These are phyloP conservation scores for Procambarus virginalis DNA, from an alignment of 1,140 invertebrate species.

Conservation along the genomic window DNA sequence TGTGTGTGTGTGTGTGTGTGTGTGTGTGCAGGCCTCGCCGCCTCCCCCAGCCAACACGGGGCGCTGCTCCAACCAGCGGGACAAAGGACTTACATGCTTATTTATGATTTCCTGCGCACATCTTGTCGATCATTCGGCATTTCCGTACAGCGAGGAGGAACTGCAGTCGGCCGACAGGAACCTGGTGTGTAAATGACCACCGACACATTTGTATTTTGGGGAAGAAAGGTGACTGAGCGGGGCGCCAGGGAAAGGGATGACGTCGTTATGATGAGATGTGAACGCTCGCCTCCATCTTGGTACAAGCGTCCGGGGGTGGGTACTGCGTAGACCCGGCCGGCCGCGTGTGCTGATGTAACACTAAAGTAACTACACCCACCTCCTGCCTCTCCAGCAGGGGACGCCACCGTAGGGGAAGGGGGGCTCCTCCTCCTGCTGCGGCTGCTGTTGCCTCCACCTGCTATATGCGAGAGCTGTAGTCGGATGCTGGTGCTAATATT, in stretches of 20 bases:
- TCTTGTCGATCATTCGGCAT: background rate
- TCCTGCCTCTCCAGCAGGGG: background rate
- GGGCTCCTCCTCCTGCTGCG: too few relatives aligned
- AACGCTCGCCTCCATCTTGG: background rate
- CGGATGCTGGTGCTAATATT: too few relatives aligned
- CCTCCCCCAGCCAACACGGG: too few relatives aligned
- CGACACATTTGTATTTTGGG: background rate
- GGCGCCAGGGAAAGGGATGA: background rate
- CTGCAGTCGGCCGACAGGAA: background rate
- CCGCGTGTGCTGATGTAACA: background rate
- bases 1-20: too few relatives aligned
- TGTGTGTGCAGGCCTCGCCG: too few relatives aligned
- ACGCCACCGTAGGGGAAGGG: too few relatives aligned
- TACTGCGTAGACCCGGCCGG: background rate
- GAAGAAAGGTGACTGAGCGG: background rate
- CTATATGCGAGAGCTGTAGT: too few relatives aligned
- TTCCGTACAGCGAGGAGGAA: background rate
- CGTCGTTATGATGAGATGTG: background rate
- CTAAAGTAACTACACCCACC: background rate
- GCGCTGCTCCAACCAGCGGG: too few relatives aligned
- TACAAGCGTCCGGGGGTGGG: background rate
- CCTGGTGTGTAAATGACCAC: background rate
- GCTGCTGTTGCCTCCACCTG: too few relatives aligned
- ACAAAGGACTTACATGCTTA: too few relatives aligned
- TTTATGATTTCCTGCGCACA: too few relatives aligned